These are phyloP conservation scores for Crematogaster levior DNA, from an alignment of 2,888 invertebrate species.

Conservation along the genomic window DNA sequence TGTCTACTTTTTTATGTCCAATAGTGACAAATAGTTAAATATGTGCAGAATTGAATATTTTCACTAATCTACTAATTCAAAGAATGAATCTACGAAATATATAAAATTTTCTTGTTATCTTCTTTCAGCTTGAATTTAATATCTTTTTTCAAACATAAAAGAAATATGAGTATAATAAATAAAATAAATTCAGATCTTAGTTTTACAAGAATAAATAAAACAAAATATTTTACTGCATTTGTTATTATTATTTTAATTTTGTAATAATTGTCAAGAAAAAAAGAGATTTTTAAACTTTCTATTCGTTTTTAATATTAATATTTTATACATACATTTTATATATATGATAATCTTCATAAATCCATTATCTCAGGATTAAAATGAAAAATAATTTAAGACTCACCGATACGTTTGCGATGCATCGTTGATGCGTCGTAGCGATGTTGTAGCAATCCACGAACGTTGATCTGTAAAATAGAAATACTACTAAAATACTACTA, in stretches of 20 bases:
- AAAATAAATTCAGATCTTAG: background rate
- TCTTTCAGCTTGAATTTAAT: background rate
- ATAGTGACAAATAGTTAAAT: background rate
- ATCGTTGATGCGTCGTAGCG: background rate
- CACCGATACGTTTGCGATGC: background rate
- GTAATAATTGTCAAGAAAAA: background rate
- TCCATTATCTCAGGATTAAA: background rate
- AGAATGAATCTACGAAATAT: background rate
- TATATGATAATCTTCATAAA: background rate
- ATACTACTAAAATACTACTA: background rate
- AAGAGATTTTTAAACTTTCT: background rate
- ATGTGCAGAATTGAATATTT: background rate
- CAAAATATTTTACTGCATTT: background rate
- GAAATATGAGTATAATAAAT: background rate
- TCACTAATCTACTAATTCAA: no score
- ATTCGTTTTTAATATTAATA: background rate
- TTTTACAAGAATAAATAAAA: background rate
- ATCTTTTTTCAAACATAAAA: background rate
- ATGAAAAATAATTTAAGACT: conserved; percentile 1
- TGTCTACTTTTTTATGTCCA: background rate
- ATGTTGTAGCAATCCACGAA: background rate
- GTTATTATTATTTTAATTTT: background rate
- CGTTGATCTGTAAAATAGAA: background rate
- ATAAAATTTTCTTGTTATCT: background rate
- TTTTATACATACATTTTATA: background rate